Base-by-base conservation (phyloP, 1,140 invertebrate genomes). In the Sycobia sp. region DNA sequence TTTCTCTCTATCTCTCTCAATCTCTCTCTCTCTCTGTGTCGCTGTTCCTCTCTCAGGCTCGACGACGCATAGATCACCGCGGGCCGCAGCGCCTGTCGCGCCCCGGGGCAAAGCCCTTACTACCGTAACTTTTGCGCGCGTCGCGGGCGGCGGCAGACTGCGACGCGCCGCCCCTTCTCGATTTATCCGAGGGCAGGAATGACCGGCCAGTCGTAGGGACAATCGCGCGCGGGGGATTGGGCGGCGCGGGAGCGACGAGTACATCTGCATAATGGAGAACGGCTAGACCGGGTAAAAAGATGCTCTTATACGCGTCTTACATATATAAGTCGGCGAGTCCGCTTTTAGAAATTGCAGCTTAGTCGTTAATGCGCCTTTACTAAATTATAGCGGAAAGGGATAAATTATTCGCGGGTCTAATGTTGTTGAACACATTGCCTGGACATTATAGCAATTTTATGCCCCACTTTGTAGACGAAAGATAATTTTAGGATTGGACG, bases 231-330 rank as follows among this genome's bases (percentile, higher is more conserved):
- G 41, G 41, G 2, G 13, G 18, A 4, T 14, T n/a, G 20, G 34
- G 36, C 2, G 16, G 34, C 18, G 22, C 9, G n/a, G 39, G 23
- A 41, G 13, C 20, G 46, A 34, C 38, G 27, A 55, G 41, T 36
- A 50, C 54, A 57, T 57, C 54, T 64, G 62, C 62, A 64, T 64
- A 64, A 64, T 57, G 62, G 47, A 64, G 53, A 49, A 23, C 34
- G 23, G 34, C 50, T 54, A 62, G 41, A 51, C 11, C 22, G 10
- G 5, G 47, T 16, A 32, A n/a, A 38, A 51, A 22, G 49, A 1
- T 13, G 3, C 25, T 23, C 25, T 22, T 53, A 39, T 25, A 39
- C 38, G 20, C 20, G 32, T 13, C 7, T n/a, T n/a, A n/a, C n/a
- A n/a, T n/a, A n/a, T n/a, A n/a, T n/a, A n/a, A n/a, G n/a, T n/a